Conservation (phyloP, 30 jellyfish, hydroid and myxozoan genomes). For the Chironex yamaguchii region DNA sequence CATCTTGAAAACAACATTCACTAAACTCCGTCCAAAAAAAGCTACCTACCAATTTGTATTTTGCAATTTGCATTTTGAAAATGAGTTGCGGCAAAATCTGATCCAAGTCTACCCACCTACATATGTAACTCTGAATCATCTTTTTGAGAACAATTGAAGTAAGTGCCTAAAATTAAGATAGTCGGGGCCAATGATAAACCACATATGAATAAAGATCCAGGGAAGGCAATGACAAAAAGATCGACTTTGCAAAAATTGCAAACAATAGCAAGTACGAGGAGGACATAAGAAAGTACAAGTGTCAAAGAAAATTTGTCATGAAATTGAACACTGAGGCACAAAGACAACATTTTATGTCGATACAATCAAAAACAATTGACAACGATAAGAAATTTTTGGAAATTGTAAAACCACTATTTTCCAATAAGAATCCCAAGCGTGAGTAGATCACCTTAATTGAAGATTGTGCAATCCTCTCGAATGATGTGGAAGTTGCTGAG, state of each 20-base stretch:
- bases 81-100: no score
- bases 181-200: constrained; percentile 10
- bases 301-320: constrained; percentile 22
- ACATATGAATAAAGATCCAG: neutral
- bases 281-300: constrained; percentile 12
- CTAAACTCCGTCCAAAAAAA: constrained; percentile 11
- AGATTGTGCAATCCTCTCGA: constrained; percentile 45
- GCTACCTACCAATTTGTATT: neutral
- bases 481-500: constrained; percentile 35
- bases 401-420: constrained; percentile 36
- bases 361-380: constrained; percentile 12
- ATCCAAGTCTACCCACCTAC: no score
- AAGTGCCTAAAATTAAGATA: neutral
- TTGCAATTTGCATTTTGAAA: neutral
- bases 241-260: constrained; percentile 16
- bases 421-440: constrained; percentile 25
- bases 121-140: no score
- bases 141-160: no score
- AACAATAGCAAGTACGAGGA: constrained; percentile 27
- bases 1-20: constrained; percentile 3
- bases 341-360: neutral
- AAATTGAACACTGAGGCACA: neutral
- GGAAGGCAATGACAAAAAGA: neutral
- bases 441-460: constrained; percentile 8
- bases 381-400: constrained; percentile 34